Evolutionary conservation across 2,797 vertebrate genomes (phyloP).

Genomic region (Sebastes kiyomatsui): DNA sequence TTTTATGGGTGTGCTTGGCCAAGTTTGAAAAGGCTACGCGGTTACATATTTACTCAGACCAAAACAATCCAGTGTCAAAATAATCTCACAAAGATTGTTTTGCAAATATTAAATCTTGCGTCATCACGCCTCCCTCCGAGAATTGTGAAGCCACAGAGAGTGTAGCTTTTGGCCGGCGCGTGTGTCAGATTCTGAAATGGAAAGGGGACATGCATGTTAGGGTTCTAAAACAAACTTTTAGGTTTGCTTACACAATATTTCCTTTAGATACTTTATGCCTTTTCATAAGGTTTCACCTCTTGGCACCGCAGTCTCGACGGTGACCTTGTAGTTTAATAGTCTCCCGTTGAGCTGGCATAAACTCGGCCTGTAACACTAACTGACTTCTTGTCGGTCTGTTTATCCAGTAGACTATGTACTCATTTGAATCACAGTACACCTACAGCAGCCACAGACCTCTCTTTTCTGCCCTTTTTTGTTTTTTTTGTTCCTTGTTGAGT

Average conservation of each 20-base stretch:
- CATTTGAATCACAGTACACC: constrained; percentile 28
- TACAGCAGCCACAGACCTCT: constrained; percentile 2
- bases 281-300: constrained; percentile 30
- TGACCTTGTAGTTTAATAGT: constrained; percentile 49
- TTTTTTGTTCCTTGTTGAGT: constrained; percentile 19
- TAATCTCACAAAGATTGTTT: constrained; percentile 46
- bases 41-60: constrained; percentile 33
- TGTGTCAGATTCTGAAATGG: constrained; percentile 15
- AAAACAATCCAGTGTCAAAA: constrained; percentile 50
- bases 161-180: constrained; percentile 39
- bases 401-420: constrained; percentile 38
- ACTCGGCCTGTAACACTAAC: constrained; percentile 23
- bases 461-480: not conserved
- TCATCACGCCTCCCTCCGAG: constrained; percentile 17
- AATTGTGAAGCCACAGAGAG: constrained; percentile 36
- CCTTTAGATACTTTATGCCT: constrained; percentile 33
- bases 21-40: not conserved
- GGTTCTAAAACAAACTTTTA: constrained; percentile 42
- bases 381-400: constrained; percentile 51
- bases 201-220: constrained; percentile 12
- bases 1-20: constrained; percentile 19
- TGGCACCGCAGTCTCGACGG: constrained; percentile 11
- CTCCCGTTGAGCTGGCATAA: constrained; percentile 32
- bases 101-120: constrained; percentile 28
- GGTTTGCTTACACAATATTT: constrained; percentile 37